Conservation (phyloP, 1,140 invertebrate genomes). For the Trialeurodes vaporariorum region DNA sequence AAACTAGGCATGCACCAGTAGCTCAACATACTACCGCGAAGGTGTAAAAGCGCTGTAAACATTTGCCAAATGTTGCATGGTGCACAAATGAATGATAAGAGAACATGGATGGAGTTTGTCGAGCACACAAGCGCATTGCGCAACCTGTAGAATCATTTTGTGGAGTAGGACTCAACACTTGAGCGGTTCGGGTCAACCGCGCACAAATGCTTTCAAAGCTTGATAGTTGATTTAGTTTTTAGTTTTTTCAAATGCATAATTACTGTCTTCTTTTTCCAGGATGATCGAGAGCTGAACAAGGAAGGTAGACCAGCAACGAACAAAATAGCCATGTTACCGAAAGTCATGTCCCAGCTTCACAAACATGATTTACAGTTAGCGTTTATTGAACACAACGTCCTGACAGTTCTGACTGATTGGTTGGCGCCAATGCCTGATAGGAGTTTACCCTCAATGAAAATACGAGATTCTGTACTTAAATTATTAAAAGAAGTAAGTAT, state of each 20-base stretch:
- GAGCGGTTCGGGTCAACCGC: too few relatives aligned
- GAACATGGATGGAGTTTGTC: too few relatives aligned
- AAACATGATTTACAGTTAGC: conserved; percentile 90
- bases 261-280: conserved; percentile 37
- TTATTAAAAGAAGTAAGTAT: conserved; percentile 69
- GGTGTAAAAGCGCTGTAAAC: too few relatives aligned
- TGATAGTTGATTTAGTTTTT: background rate
- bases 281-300: conserved; percentile 78
- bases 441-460: conserved; percentile 83
- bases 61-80: too few relatives aligned
- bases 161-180: too few relatives aligned
- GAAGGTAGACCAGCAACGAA: conserved; percentile 72
- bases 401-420: conserved; percentile 92
- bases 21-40: too few relatives aligned
- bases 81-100: too few relatives aligned
- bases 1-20: too few relatives aligned
- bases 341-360: conserved; percentile 81
- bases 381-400: conserved; percentile 89
- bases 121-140: too few relatives aligned
- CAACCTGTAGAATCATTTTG: too few relatives aligned
- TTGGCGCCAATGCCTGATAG: conserved; percentile 90
- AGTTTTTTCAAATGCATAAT: background rate
- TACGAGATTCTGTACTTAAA: conserved; percentile 79
- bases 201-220: too few relatives aligned
- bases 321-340: conserved; percentile 80